Conservation (phyloP, 2,797 vertebrate genomes). For the Melanotaenia pygmaea region DNA sequence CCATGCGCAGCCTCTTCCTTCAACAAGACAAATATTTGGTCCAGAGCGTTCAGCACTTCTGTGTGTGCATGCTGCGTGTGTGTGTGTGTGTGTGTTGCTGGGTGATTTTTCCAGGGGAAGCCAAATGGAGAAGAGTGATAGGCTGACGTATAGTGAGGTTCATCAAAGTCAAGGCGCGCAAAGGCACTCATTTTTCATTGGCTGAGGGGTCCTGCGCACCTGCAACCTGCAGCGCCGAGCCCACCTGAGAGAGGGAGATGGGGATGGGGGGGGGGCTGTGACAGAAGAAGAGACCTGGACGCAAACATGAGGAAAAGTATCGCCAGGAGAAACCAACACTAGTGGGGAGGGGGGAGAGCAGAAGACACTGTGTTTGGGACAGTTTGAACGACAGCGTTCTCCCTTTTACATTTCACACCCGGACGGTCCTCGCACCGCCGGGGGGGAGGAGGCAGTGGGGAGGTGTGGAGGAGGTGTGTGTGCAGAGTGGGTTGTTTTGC, state of each 20-base stretch:
- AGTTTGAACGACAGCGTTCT: constrained; percentile 94
- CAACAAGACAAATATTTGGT: constrained; percentile 95
- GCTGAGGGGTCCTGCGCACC: constrained; percentile 92
- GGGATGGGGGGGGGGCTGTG: constrained; percentile 1
- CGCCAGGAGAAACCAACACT: constrained; percentile 41
- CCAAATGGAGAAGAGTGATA: constrained; percentile 99
- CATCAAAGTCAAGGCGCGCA: constrained; percentile 96
- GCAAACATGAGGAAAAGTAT: constrained; percentile 51
- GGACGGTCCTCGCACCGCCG: constrained; percentile 81
- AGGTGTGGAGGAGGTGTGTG: constrained; percentile 46
- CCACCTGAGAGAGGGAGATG: constrained; percentile 89
- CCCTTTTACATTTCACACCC: constrained; percentile 99
- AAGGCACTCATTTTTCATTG: constrained; percentile 97
- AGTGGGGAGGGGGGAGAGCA: constrained; percentile 25
- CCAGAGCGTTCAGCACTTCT: constrained; percentile 78
- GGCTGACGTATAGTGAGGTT: constrained; percentile 88
- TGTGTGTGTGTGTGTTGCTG: constrained; percentile 29
- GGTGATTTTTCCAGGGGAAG: constrained; percentile 85
- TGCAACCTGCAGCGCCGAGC: constrained; percentile 90
- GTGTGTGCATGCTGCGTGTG: constrained; percentile 33
- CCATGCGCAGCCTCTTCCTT: constrained; percentile 88
- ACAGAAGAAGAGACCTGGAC: constrained; percentile 49
- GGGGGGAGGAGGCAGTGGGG: constrained; percentile 52
- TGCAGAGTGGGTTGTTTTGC: constrained; percentile 71
- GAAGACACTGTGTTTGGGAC: constrained; percentile 69